Evolutionary conservation across 2,113 vertebrate genomes (phyloP).

Genomic region (Dipodomys ordii): DNA sequence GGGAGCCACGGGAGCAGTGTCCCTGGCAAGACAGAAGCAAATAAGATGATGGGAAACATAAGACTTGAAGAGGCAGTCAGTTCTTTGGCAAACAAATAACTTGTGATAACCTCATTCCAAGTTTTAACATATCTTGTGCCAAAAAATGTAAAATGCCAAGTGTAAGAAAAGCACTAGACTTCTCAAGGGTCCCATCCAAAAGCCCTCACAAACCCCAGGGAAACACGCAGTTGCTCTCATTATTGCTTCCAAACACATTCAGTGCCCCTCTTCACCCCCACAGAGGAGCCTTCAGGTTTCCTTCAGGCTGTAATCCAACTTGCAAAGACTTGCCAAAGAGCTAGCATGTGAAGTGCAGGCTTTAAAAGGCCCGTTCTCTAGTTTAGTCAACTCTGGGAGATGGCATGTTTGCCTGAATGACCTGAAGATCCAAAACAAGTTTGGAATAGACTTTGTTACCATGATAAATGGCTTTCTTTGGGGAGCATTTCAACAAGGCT

Average conservation of each 20-base stretch:
- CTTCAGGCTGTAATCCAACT: conserved; percentile 30
- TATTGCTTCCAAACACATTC: conserved; percentile 59
- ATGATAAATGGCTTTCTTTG: not conserved
- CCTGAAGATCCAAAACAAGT: not conserved
- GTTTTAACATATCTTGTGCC: conserved; percentile 56
- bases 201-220: conserved; percentile 59
- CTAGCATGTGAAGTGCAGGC: not conserved
- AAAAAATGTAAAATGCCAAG: conserved; percentile 72
- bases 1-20: not conserved
- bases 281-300: conserved; percentile 43
- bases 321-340: not conserved
- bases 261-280: not conserved
- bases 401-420: conserved; percentile 46
- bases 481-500: not conserved
- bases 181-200: conserved; percentile 43
- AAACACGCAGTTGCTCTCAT: conserved; percentile 28
- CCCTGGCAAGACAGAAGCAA: conserved; percentile 45
- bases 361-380: conserved; percentile 54
- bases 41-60: not conserved
- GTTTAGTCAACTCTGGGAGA: conserved; percentile 2
- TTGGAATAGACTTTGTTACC: conserved; percentile 36
- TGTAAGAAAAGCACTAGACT: conserved; percentile 65
- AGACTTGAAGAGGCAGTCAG: conserved; percentile 44
- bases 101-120: conserved; percentile 68
- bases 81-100: conserved; percentile 69